phyloP scores from a whole-genome alignment of 2,888 invertebrate genomes.

The Xylota sylvarum region DNA sequence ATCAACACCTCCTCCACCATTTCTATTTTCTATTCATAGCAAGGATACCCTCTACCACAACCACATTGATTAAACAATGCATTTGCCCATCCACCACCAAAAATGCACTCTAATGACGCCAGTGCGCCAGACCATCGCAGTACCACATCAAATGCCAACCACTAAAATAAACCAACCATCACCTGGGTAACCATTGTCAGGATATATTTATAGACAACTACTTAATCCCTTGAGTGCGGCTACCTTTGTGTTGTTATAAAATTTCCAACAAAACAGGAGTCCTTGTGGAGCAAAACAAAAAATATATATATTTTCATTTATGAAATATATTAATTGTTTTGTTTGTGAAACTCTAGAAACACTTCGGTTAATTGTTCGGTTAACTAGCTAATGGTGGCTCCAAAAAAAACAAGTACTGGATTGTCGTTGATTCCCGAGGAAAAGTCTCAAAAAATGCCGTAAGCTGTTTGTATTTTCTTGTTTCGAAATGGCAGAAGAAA shows the following conservation, averaged over 20 bases:
- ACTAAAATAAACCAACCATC: conserved; percentile 23
- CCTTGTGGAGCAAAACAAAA: conserved; percentile 30
- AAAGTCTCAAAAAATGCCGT: conserved; percentile 84
- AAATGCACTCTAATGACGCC: conserved; percentile 26
- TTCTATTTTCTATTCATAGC: not conserved
- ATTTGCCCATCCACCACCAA: conserved; percentile 4
- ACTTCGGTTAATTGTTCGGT: conserved; percentile 6
- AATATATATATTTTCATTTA: conserved; percentile 35
- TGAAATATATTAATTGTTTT: conserved; percentile 42
- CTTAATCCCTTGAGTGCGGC: not conserved
- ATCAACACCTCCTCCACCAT: not conserved
- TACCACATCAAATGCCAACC: not conserved
- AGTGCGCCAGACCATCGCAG: conserved; percentile 56
- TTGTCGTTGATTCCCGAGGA: conserved; percentile 86
- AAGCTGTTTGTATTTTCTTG: conserved; percentile 62
- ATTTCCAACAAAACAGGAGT: conserved; percentile 35
- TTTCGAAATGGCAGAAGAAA: not conserved
- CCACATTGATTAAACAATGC: conserved; percentile 65
- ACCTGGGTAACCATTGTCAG: conserved; percentile 46
- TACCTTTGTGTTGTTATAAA: conserved; percentile 41
- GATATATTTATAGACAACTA: conserved; percentile 38
- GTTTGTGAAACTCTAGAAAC: conserved; percentile 21
- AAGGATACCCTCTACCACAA: not conserved
- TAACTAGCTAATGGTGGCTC: conserved; percentile 80
- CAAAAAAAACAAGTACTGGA: conserved; percentile 85